Base-by-base conservation (phyloP, 53 echinoderm and acorn worm species). In the Astropecten irregularis region DNA sequence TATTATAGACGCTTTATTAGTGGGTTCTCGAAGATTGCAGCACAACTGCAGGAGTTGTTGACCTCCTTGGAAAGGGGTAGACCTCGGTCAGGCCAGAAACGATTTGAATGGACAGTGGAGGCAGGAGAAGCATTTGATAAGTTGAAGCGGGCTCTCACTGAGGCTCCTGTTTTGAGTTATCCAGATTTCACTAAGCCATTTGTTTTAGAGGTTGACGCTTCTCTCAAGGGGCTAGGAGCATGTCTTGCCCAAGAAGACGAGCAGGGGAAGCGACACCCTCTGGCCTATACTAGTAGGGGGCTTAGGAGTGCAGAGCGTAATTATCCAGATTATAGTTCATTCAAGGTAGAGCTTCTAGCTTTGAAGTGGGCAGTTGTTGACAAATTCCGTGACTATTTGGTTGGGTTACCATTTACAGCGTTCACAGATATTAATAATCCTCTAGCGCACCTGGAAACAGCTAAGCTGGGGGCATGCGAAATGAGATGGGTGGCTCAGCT, bases 151-250 rank as follows among this genome's bases (percentile, higher is more conserved):
- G 49, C 69, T 0, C 38, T 88, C 14, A 70, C 83, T n/a, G 8
- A 70, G 10, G 40, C 88, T 14, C 88, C 88, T 22, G 88, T 88
- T 2, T 65, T 88, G 36, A 69, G 26, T 28, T 88, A 83, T n/a
- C 88, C 88, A 0, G 38, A 71, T 47, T 70, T 81, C 71, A 40
- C 40, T n/a, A 15, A 58, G 56, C 60, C 82, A 16, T 85, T 85
- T 63, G 64, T 85, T 29, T 19, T 85, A 22, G 85, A 85, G 39
- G 85, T 85, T 7, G 85, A 85, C 57, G n/a, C n/a, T n/a, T n/a
- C n/a, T n/a, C n/a, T n/a, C n/a, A n/a, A n/a, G n/a, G n/a, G n/a
- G n/a, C n/a, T n/a, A n/a, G n/a, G n/a, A n/a, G n/a, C n/a, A n/a
- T n/a, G n/a, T n/a, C n/a, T n/a, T n/a, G n/a, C n/a, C n/a, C n/a